Evolutionary conservation across 92 coral and sea anemone species (phyloP).

Genomic region (Diadumene lineata): DNA sequence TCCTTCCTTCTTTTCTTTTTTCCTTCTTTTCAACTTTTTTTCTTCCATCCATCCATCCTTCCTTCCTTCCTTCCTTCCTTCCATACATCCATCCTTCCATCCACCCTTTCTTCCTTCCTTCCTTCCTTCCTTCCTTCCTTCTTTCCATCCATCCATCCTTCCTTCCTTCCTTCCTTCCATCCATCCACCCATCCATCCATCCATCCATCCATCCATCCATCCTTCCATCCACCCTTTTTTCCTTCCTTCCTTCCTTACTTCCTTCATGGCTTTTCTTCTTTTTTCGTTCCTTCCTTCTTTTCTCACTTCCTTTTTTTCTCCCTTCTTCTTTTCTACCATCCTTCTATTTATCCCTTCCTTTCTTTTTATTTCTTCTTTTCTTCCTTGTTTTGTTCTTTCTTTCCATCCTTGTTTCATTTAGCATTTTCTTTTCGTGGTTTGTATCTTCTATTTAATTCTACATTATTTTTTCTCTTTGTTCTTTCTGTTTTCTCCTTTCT

Average conservation of each 20-base stretch:
- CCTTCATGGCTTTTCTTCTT: background rate
- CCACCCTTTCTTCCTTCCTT: background rate
- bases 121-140: background rate
- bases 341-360: background rate
- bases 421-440: background rate
- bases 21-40: background rate
- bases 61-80: background rate
- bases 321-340: background rate
- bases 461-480: background rate
- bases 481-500: background rate
- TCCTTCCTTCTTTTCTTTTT: background rate
- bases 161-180: background rate
- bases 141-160: background rate
- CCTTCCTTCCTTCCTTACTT: background rate
- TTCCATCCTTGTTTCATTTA: background rate
- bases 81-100: background rate
- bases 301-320: background rate
- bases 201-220: background rate
- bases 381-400: background rate
- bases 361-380: background rate
- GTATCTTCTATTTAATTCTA: background rate
- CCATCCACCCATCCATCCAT: background rate
- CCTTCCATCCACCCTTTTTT: slow-evolving; percentile 4
- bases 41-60: background rate
- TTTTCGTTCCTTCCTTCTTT: background rate